These are phyloP conservation scores for Furcula furcula DNA, from an alignment of 2,888 invertebrate genomes.

Conservation along the genomic window DNA sequence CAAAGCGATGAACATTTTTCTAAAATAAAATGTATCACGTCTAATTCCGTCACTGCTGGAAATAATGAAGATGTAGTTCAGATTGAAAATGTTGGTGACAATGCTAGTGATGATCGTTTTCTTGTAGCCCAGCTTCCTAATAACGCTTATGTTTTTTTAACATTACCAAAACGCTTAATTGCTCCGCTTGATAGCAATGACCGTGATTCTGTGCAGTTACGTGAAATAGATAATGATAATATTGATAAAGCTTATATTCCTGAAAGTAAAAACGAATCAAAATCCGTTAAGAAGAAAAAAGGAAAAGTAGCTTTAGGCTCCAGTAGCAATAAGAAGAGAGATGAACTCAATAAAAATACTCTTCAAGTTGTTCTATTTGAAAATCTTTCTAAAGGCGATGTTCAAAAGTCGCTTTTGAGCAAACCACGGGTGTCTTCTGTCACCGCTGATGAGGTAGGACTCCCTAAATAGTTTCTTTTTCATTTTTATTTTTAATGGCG, in stretches of 20 bases:
- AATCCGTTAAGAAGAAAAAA: slow-evolving; percentile 37
- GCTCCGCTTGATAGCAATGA: slow-evolving; percentile 26
- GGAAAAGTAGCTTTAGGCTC: slow-evolving; percentile 31
- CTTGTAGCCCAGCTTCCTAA: slow-evolving; percentile 49
- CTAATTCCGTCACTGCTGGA: slow-evolving; percentile 3
- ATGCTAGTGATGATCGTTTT: slow-evolving; percentile 25
- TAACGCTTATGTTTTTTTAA: slow-evolving; percentile 61
- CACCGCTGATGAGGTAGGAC: slow-evolving; percentile 58
- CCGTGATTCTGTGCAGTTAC: slow-evolving; percentile 22
- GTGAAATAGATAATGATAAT: slow-evolving; percentile 34
- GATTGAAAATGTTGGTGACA: slow-evolving; percentile 9
- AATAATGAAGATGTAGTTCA: slow-evolving; percentile 8
- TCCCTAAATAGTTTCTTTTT: slow-evolving; percentile 21
- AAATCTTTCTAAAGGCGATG: slow-evolving; percentile 50
- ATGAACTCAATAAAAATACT: slow-evolving; percentile 47
- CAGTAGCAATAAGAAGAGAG: slow-evolving; percentile 38
- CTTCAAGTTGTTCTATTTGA: slow-evolving; percentile 60
- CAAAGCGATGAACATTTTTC: not conserved
- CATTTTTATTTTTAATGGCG: slow-evolving; percentile 8
- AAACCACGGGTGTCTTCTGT: slow-evolving; percentile 34
- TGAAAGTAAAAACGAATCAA: slow-evolving; percentile 21
- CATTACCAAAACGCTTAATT: slow-evolving; percentile 53
- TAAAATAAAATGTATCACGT: not conserved
- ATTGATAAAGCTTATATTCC: slow-evolving; percentile 26
- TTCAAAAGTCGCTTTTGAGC: slow-evolving; percentile 34